A percentile compares a stretch with the other conserved stretches of the same genome.
phyloP scores from a whole-genome alignment of 2,888 invertebrate species.

The Mythimna impura region DNA sequence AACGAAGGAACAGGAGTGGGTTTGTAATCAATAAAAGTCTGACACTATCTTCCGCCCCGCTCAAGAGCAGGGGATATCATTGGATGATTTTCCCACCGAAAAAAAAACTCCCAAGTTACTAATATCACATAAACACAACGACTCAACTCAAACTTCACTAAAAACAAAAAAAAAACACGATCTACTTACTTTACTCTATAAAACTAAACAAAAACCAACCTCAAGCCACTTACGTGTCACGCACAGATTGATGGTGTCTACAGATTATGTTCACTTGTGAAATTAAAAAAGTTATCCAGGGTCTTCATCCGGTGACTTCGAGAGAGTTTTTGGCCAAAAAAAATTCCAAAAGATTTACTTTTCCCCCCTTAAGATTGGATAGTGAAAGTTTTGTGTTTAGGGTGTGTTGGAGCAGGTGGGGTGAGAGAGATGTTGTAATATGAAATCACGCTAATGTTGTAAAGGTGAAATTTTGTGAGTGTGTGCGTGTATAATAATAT shows the following conservation, averaged over 20 bases:
- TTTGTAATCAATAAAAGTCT: too few species aligned
- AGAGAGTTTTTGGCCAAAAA: conserved; percentile 50
- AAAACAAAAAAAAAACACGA: conserved; percentile 24
- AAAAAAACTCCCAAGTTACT: too few species aligned
- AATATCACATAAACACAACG: background rate
- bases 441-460: too few species aligned
- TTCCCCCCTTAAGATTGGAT: conserved; percentile 32
- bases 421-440: background rate
- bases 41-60: too few species aligned
- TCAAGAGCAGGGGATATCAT: too few species aligned
- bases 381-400: conserved; percentile 47
- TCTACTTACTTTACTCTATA: background rate
- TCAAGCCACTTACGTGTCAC: conserved; percentile 21
- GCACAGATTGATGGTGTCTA: conserved; percentile 63
- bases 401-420: conserved; percentile 21
- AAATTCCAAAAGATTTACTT: conserved; percentile 37
- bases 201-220: conserved; percentile 35
- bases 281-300: conserved; percentile 68
- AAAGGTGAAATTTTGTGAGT: too few species aligned
- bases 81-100: too few species aligned
- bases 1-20: too few species aligned
- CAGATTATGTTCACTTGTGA: conserved; percentile 67
- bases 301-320: conserved; percentile 52
- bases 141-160: background rate
- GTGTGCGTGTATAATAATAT: too few species aligned